These are phyloP conservation scores for Acanthiza pusilla DNA, from an alignment of 2,797 vertebrate species.

Conservation along the genomic window DNA sequence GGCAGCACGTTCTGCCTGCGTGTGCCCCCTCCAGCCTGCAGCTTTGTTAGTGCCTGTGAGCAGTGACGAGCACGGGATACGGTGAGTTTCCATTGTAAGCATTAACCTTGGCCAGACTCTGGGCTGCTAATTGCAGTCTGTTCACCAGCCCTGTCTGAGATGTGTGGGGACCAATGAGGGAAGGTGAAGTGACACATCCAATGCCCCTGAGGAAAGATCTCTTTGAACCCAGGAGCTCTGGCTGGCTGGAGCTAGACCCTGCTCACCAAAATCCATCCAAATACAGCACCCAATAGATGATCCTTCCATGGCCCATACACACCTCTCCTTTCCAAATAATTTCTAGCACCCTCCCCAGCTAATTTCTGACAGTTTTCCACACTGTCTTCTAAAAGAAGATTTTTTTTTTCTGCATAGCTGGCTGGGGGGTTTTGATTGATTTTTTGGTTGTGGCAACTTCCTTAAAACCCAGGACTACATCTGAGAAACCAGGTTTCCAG, in stretches of 20 bases:
- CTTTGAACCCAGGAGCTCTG: background rate
- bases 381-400: background rate
- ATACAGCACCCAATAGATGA: background rate
- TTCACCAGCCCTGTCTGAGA: background rate
- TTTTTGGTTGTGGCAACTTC: background rate
- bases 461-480: background rate
- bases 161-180: background rate
- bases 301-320: background rate
- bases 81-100: background rate
- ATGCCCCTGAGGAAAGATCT: background rate
- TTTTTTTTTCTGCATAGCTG: background rate
- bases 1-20: background rate
- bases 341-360: background rate
- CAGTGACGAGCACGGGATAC: background rate
- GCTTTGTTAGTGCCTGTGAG: background rate
- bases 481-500: background rate
- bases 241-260: background rate
- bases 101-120: background rate
- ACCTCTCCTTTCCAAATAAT: background rate
- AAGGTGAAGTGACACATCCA: background rate
- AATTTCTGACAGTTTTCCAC: background rate
- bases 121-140: background rate
- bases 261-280: background rate
- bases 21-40: background rate
- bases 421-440: fast-evolving